A percentile compares a stretch with the other conserved stretches of the same genome.
Evolutionary conservation across 2,888 invertebrate genomes (phyloP).

Genomic region (Thecocarcelia acutangulata): DNA sequence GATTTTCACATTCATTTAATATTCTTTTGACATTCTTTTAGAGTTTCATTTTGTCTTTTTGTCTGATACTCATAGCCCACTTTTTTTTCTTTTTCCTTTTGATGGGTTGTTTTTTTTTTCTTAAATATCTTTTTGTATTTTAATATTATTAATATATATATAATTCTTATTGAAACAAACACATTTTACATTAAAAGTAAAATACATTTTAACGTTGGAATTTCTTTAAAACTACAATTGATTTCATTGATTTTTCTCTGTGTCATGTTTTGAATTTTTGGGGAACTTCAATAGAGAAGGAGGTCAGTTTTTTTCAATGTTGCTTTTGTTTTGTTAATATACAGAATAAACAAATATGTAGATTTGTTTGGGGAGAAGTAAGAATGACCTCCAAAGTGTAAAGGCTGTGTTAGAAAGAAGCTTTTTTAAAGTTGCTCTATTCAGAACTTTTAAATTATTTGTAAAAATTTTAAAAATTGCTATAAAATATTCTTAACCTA

Average conservation of each 20-base stretch:
- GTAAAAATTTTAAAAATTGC: no score
- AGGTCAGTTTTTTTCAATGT: slow-evolving; percentile 35
- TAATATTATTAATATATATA: not conserved
- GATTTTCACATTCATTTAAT: slow-evolving; percentile 50
- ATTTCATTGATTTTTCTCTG: not conserved
- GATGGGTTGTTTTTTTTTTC: not conserved
- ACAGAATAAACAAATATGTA: not conserved
- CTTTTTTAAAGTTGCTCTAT: no score
- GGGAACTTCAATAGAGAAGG: slow-evolving; percentile 8
- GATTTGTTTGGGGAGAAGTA: not conserved
- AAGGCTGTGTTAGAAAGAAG: not conserved
- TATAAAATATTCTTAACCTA: no score
- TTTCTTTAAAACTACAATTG: slow-evolving; percentile 21
- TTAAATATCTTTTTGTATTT: not conserved
- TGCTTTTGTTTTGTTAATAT: slow-evolving; percentile 1
- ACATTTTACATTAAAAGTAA: slow-evolving; percentile 28
- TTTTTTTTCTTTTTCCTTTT: slow-evolving; percentile 30
- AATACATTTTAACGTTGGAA: not conserved
- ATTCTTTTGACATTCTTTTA: slow-evolving; percentile 50
- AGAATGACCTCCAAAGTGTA: not conserved
- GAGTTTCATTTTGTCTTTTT: slow-evolving; percentile 21
- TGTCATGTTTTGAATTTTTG: not conserved
- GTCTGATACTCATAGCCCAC: slow-evolving; percentile 20
- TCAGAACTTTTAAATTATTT: no score
- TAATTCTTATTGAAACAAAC: slow-evolving; percentile 21